These are phyloP conservation scores for Diabrotica undecimpunctata DNA, from an alignment of 1,140 invertebrate species.

Conservation along the genomic window DNA sequence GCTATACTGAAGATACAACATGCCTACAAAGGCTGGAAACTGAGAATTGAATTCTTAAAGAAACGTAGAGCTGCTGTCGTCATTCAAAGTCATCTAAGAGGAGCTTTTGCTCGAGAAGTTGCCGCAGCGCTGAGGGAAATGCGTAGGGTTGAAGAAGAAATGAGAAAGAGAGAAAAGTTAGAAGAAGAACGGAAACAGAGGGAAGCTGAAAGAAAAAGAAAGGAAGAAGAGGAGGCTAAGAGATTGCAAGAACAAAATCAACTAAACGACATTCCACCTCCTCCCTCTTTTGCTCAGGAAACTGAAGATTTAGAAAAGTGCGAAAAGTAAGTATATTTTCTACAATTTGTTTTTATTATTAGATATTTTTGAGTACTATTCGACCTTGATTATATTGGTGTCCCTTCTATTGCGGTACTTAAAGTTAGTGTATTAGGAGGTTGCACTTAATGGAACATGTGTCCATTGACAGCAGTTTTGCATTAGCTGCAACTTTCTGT, in stretches of 20 bases:
- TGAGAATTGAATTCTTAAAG: slow-evolving; percentile 76
- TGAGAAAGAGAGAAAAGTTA: slow-evolving; percentile 62
- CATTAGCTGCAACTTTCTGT: no score
- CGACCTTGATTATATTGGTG: background rate
- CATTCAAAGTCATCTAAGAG: slow-evolving; percentile 84
- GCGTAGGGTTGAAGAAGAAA: slow-evolving; percentile 88
- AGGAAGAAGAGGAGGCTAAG: slow-evolving; percentile 46
- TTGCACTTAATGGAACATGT: no score
- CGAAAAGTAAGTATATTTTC: slow-evolving; percentile 48
- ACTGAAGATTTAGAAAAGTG: slow-evolving; percentile 49
- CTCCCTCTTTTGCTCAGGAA: slow-evolving; percentile 21
- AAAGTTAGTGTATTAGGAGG: no score
- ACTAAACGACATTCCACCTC: slow-evolving; percentile 28
- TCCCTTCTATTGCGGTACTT: no score
- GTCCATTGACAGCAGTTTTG: no score
- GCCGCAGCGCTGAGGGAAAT: slow-evolving; percentile 83
- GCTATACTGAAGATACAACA: slow-evolving; percentile 81
- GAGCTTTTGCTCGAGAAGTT: slow-evolving; percentile 84
- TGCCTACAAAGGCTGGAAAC: slow-evolving; percentile 82
- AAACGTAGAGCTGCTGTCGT: slow-evolving; percentile 81
- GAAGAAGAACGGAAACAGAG: slow-evolving; percentile 61
- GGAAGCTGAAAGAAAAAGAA: slow-evolving; percentile 43
- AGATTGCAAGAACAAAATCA: slow-evolving; percentile 24
- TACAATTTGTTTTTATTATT: slow-evolving; percentile 5
- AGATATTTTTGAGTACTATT: background rate